These are phyloP conservation scores for Eristalis tenax DNA, from an alignment of 2,888 invertebrate genomes.

Conservation along the genomic window DNA sequence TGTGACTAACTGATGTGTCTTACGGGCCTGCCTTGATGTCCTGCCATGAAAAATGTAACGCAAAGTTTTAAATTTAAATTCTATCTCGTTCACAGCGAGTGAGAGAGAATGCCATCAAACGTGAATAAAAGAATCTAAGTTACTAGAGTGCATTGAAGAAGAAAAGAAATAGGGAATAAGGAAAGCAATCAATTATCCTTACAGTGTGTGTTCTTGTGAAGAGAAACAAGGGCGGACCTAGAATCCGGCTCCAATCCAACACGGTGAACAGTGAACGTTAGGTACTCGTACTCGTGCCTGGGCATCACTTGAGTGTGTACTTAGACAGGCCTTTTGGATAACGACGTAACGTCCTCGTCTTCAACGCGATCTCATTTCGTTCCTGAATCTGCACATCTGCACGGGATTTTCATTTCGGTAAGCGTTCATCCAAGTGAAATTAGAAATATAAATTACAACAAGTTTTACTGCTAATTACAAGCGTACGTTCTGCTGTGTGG, in stretches of 20 bases:
- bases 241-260: not conserved
- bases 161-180: slow-evolving; percentile 3
- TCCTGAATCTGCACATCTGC: slow-evolving; percentile 11
- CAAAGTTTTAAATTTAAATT: slow-evolving; percentile 55
- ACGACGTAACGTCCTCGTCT: slow-evolving; percentile 6
- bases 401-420: slow-evolving; percentile 64
- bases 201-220: slow-evolving; percentile 7
- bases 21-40: slow-evolving; percentile 25
- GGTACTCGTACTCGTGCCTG: not conserved
- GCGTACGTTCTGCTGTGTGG: not conserved
- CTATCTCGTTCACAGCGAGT: not conserved
- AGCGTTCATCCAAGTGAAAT: slow-evolving; percentile 58
- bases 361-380: not conserved
- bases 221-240: not conserved
- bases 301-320: not conserved
- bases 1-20: slow-evolving; percentile 46
- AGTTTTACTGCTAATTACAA: slow-evolving; percentile 64
- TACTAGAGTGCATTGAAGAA: slow-evolving; percentile 18
- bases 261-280: not conserved
- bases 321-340: not conserved
- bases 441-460: slow-evolving; percentile 59
- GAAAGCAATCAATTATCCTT: slow-evolving; percentile 3
- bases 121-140: slow-evolving; percentile 14
- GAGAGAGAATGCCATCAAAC: not conserved
- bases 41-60: slow-evolving; percentile 20